Evolutionary conservation across 1,140 invertebrate species (phyloP), one percentile per base, ranked within the genome.

Genomic region (Sesamia nonagrioides): DNA sequence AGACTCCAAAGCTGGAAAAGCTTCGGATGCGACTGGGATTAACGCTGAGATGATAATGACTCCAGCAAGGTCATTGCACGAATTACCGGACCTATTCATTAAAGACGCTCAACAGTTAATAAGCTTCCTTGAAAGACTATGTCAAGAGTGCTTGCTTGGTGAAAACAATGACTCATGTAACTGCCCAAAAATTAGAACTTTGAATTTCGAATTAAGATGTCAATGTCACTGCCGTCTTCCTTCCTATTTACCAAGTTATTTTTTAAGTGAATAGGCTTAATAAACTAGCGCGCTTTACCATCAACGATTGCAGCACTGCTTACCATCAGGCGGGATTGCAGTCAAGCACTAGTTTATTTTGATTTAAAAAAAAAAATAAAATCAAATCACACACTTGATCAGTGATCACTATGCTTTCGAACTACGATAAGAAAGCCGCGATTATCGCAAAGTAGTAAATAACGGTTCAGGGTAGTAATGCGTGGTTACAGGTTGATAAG

Each of bases 401-500:
- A 27, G 13, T 56, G 54, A 27, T 27, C 3, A 2, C 15, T 50
- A 50, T 50, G 60, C 5, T 11, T 40, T 42, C 35, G 35, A 63
- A 40, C 7, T 63, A 37, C 60, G 42, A 21, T 21, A 40, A 17
- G 35, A 42, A 33, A 27, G 15, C 21, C 21, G 56, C 33, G 27
- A 60, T 60, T 60, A 11, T 15, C 11, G 56, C 11, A 13, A 35
- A 60, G 13, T 27, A 60, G 21, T 15, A 35, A 42, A 40, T 21
- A 63, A 63, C n/a, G 60, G 37, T 18, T 63, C 3, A 27, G 15
- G 11, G 35, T 4, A 17, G 15, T 63, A 63, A 63, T 63, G n/a
- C n/a, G 60, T 40, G 60, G 60, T 63, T 63, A 40, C 60, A 40
- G n/a, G 35, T 63, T 63, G 35, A 63, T 63, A 40, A n/a, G 60